These are phyloP conservation scores for Crocallis elinguaria DNA, from an alignment of 2,888 invertebrate species.

Conservation along the genomic window DNA sequence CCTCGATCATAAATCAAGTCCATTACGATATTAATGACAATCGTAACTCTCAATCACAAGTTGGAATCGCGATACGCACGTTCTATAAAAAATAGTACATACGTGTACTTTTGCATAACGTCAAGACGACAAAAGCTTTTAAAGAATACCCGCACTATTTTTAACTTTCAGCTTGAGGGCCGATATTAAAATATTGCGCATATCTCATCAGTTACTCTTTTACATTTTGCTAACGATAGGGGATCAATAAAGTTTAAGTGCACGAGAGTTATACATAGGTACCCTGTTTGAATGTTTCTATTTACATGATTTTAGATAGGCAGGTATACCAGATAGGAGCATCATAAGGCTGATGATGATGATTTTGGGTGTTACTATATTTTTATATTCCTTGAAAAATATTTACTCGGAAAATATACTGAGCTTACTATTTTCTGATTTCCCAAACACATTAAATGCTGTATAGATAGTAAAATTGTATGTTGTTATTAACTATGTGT, in stretches of 20 bases:
- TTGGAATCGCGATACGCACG: slow-evolving; percentile 60
- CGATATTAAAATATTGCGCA: slow-evolving; percentile 35
- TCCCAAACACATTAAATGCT: background rate
- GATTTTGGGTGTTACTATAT: background rate
- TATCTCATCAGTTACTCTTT: slow-evolving; percentile 38
- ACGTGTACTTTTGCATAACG: slow-evolving; percentile 43
- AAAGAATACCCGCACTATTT: slow-evolving; percentile 33
- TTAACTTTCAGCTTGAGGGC: slow-evolving; percentile 36
- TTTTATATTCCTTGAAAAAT: background rate
- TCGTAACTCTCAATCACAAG: slow-evolving; percentile 75
- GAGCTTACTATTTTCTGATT: background rate
- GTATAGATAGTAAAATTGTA: background rate
- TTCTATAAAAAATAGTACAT: slow-evolving; percentile 43
- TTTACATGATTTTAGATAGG: background rate
- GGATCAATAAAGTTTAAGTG: slow-evolving; percentile 36
- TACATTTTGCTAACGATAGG: slow-evolving; percentile 32
- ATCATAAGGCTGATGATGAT: too few species aligned
- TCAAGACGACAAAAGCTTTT: slow-evolving; percentile 48
- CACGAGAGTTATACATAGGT: slow-evolving; percentile 34
- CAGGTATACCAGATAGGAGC: too few species aligned
- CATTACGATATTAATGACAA: slow-evolving; percentile 77
- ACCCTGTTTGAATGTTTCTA: background rate
- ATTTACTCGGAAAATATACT: background rate
- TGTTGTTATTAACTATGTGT: slow-evolving; percentile 27
- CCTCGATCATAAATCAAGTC: slow-evolving; percentile 69